phyloP scores from a whole-genome alignment of 2,113 vertebrate species.

The Actinemys pallida region DNA sequence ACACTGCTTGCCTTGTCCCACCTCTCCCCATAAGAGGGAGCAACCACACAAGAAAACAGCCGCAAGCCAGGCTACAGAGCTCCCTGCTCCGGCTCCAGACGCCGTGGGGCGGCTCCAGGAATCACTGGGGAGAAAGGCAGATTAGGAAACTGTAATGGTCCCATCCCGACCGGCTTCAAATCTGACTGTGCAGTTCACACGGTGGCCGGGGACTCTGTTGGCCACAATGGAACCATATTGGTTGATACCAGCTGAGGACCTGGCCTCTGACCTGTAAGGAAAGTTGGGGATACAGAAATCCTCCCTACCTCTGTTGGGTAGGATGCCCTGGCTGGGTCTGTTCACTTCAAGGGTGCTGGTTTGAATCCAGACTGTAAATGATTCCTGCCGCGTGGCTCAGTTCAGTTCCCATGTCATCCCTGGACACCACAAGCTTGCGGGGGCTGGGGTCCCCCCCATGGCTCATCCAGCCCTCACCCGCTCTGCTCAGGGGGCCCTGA shows the following conservation, averaged over 20 bases:
- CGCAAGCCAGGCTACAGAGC: no score
- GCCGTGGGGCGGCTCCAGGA: no score
- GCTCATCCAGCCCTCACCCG: background rate
- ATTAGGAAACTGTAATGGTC: background rate
- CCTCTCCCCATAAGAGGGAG: background rate
- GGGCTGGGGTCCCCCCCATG: no score
- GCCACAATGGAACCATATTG: background rate
- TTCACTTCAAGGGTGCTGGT: no score
- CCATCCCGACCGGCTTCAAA: no score
- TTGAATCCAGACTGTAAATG: background rate
- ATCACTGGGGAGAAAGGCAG: background rate
- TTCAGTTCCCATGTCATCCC: background rate
- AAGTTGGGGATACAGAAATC: background rate
- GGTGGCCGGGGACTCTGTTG: background rate
- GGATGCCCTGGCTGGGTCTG: no score
- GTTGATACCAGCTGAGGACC: background rate
- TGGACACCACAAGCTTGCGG: background rate
- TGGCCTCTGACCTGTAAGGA: background rate
- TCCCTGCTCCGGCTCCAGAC: background rate
- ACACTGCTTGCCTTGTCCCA: background rate
- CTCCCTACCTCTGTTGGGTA: background rate
- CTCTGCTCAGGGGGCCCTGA: background rate
- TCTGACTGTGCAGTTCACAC: background rate
- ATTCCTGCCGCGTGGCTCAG: background rate
- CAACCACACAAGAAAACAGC: background rate